Evolutionary conservation across 92 coral and sea anemone species (phyloP), one percentile per base, ranked within the genome.

Genomic region (Isaurus tuberculatus): DNA sequence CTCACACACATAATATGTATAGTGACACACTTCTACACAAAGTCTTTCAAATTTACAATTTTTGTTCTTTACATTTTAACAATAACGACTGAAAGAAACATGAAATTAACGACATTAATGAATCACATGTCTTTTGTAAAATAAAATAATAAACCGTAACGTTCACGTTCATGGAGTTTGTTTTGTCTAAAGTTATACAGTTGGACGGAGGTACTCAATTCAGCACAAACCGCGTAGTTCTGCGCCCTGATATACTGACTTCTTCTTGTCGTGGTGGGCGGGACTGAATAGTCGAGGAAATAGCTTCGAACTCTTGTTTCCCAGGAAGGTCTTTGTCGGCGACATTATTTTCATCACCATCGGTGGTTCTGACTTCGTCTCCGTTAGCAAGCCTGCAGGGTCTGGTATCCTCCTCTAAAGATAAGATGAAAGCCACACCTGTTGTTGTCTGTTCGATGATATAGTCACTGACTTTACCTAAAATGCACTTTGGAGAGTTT

Each of bases 401-500:
- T 80, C 75, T 48, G 34, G 20, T 80, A 58, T 79, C 44, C 14
- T 16, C 46, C 42, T 58, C 28, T 58, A 58, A 20, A 58, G 28
- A 0, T 58, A 2, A 58, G 65, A 8, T 25, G 65, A 58, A 58
- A 49, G 14, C 28, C 65, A n/a, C 65, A 58, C 14, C 28, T 58
- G 30, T 23, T 57, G 3, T 51, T 51, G 26, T 57, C 65, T 57
- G 65, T 57, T 57, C 65, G 28, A 57, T 23, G 30, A 58, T 65
- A 65, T 4, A 65, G 40, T 27, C 70, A 65, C n/a, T 65, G 37
- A 65, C 81, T 75, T 25, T 69, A 65, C 70, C 73, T 58, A 85
- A 66, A 79, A 88, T 65, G 65, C 88, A 70, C 68, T 84, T 79
- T 42, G 82, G 85, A 69, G 88, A 84, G 68, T 88, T 68, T 30